Conservation (phyloP, 2,113 vertebrate species). For the Phycodurus eques region DNA sequence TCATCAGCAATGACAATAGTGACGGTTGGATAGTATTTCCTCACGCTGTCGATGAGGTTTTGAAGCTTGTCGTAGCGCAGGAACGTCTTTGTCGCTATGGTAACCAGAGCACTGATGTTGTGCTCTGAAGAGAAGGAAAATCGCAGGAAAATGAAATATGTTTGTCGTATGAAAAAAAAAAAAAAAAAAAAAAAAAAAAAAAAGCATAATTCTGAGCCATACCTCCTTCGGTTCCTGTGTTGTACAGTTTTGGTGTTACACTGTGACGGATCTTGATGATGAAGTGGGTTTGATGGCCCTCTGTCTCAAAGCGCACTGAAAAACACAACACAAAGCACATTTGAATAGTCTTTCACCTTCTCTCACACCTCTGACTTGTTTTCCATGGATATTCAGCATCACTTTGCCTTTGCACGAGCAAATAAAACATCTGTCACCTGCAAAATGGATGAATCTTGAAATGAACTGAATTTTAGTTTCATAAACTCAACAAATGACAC, state of each 20-base stretch:
- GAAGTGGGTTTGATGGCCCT: slow-evolving; percentile 80
- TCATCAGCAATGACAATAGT: slow-evolving; percentile 88
- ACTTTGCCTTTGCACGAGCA: no score
- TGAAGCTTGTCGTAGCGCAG: slow-evolving; percentile 87
- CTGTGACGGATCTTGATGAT: slow-evolving; percentile 82
- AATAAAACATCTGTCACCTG: not conserved
- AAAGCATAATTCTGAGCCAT: slow-evolving; percentile 7
- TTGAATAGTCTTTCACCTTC: slow-evolving; percentile 3
- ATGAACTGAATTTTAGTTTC: no score
- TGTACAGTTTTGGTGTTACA: slow-evolving; percentile 82
- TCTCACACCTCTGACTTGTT: not conserved
- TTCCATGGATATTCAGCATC: not conserved
- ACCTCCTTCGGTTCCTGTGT: slow-evolving; percentile 68
- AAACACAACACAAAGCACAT: slow-evolving; percentile 37
- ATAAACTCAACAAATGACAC: not conserved
- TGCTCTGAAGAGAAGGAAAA: slow-evolving; percentile 64
- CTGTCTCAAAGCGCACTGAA: slow-evolving; percentile 84
- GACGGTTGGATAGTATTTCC: slow-evolving; percentile 83
- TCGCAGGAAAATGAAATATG: not conserved
- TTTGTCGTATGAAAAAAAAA: not conserved
- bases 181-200: not conserved
- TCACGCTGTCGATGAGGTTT: slow-evolving; percentile 83
- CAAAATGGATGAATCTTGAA: not conserved
- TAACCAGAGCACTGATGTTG: slow-evolving; percentile 84
- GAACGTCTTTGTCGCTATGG: slow-evolving; percentile 90